These are phyloP conservation scores for Spea bombifrons DNA, from an alignment of 2,113 vertebrate genomes.

Conservation along the genomic window DNA sequence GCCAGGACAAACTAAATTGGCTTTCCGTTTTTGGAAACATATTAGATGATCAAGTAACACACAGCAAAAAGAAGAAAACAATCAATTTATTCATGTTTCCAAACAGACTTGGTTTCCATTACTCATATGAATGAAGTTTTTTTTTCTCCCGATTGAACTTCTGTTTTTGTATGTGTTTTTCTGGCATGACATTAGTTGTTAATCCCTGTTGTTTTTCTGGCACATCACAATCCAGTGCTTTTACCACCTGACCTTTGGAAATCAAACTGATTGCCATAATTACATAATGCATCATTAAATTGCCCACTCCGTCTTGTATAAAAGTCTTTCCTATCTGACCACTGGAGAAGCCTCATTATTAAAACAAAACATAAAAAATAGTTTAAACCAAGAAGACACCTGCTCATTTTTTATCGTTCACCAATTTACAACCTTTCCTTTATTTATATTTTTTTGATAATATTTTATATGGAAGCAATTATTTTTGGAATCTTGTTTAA, in stretches of 20 bases:
- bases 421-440: too few species aligned
- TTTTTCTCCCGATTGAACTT: neutral
- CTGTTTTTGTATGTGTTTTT: slow-evolving; percentile 32
- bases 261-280: slow-evolving; percentile 3
- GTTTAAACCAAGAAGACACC: too few species aligned
- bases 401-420: too few species aligned
- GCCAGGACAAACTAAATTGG: neutral
- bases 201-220: slow-evolving; percentile 13
- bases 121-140: neutral
- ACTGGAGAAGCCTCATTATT: too few species aligned
- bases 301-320: neutral
- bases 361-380: too few species aligned
- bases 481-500: neutral
- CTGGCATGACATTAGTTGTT: neutral
- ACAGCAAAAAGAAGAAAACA: neutral
- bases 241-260: slow-evolving; percentile 36
- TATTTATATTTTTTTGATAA: too few species aligned
- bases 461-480: neutral
- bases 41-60: neutral
- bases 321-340: neutral
- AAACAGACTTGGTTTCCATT: neutral
- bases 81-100: neutral
- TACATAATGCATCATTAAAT: slow-evolving; percentile 35
- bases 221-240: slow-evolving; percentile 33
- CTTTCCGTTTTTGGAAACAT: neutral